Evolutionary conservation across 2,888 invertebrate genomes (phyloP).

Genomic region (Nezara viridula): DNA sequence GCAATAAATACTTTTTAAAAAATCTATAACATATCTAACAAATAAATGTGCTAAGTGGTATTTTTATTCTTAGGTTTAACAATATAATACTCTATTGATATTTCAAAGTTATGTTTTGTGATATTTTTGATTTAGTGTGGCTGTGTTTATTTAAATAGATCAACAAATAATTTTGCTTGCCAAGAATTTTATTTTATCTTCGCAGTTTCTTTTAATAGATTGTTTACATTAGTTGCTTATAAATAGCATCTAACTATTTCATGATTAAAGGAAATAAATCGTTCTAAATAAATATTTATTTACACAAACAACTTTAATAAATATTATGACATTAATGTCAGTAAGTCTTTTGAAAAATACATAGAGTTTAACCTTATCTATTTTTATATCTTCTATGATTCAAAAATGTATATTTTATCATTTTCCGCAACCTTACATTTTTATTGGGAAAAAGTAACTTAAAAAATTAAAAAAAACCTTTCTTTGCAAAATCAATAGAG

Average conservation of each 20-base stretch:
- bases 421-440: too few relatives aligned
- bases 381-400: too few relatives aligned
- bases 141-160: constrained; percentile 27
- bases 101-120: not conserved
- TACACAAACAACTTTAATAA: not conserved
- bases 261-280: not conserved
- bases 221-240: constrained; percentile 31
- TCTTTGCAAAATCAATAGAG: not conserved
- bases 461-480: too few relatives aligned
- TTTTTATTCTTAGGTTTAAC: not conserved
- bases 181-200: constrained; percentile 12
- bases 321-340: too few relatives aligned
- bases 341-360: too few relatives aligned
- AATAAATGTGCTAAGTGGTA: not conserved
- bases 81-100: not conserved
- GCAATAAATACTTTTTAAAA: not conserved
- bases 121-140: not conserved
- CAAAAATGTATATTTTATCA: too few relatives aligned
- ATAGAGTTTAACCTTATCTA: too few relatives aligned
- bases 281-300: not conserved
- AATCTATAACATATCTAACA: not conserved
- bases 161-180: not conserved
- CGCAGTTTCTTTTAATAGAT: constrained; percentile 35
- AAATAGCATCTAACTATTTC: constrained; percentile 27
- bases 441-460: too few relatives aligned